These are phyloP conservation scores for Polia nebulosa DNA, from an alignment of 2,888 invertebrate species.

Conservation along the genomic window DNA sequence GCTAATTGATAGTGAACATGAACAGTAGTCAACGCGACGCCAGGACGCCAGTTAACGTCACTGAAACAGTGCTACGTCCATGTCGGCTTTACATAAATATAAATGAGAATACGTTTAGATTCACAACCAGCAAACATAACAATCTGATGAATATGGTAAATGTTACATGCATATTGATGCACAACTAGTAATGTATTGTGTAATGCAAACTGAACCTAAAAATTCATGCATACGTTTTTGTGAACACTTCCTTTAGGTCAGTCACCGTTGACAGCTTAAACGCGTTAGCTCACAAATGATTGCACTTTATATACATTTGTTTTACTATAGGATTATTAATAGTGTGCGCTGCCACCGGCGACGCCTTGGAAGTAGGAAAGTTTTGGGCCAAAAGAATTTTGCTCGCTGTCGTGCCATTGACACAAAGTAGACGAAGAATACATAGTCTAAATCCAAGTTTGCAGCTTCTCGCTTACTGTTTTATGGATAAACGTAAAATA, in stretches of 20 bases:
- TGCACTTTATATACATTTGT: no score
- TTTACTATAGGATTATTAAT: no score
- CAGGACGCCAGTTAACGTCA: slow-evolving; percentile 1
- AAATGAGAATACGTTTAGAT: slow-evolving; percentile 37
- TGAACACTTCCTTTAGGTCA: background rate
- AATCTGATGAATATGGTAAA: slow-evolving; percentile 53
- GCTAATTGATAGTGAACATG: background rate
- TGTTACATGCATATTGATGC: slow-evolving; percentile 44
- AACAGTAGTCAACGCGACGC: background rate
- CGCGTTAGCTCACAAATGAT: no score
- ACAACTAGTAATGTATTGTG: slow-evolving; percentile 18
- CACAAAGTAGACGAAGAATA: no score
- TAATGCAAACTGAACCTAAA: background rate
- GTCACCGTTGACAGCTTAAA: no score
- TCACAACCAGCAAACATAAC: slow-evolving; percentile 23
- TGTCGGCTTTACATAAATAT: slow-evolving; percentile 24
- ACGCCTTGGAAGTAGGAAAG: no score
- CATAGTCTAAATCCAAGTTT: no score
- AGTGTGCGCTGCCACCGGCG: no score
- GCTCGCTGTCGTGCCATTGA: no score
- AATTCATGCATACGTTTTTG: slow-evolving; percentile 23
- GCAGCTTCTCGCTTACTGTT: no score
- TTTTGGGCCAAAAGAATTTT: no score
- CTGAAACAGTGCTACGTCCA: background rate
- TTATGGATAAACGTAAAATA: no score